These are phyloP conservation scores for Synodontis membranacea DNA, from an alignment of 2,113 vertebrate species.

Conservation along the genomic window DNA sequence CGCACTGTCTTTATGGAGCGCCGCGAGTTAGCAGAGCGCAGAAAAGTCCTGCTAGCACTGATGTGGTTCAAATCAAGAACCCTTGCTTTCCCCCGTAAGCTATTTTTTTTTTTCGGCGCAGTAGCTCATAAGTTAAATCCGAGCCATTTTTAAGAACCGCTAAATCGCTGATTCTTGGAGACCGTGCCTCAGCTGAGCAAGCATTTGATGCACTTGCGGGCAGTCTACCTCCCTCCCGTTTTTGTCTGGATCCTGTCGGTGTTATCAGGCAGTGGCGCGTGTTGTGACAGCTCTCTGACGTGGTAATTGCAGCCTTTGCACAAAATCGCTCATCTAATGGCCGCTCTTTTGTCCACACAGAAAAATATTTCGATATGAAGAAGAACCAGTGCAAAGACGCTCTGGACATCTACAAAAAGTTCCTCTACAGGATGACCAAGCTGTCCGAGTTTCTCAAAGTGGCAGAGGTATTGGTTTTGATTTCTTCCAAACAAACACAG, in stretches of 20 bases:
- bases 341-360: conserved; percentile 52
- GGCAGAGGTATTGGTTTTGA: conserved; percentile 69
- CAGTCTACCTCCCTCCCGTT: conserved; percentile 30
- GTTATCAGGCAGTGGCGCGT: conserved; percentile 14
- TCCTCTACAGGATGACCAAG: conserved; percentile 77
- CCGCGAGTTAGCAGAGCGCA: background rate
- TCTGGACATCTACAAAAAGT: conserved; percentile 79
- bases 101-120: background rate
- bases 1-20: background rate
- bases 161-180: background rate
- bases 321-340: conserved; percentile 20
- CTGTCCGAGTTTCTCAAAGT: conserved; percentile 79
- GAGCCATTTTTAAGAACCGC: background rate
- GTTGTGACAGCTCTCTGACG: conserved; percentile 48
- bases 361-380: conserved; percentile 81
- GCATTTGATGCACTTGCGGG: background rate
- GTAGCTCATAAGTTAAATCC: conserved; percentile 10
- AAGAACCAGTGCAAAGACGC: conserved; percentile 78
- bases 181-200: background rate
- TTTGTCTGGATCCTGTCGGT: conserved; percentile 13
- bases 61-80: background rate
- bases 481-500: background rate
- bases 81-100: background rate
- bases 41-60: background rate
- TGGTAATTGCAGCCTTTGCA: conserved; percentile 45